A percentile compares a stretch with the other conserved stretches of the same genome.
phyloP scores from a whole-genome alignment of 2,888 invertebrate genomes.

The Lepeophtheirus nordmannii region DNA sequence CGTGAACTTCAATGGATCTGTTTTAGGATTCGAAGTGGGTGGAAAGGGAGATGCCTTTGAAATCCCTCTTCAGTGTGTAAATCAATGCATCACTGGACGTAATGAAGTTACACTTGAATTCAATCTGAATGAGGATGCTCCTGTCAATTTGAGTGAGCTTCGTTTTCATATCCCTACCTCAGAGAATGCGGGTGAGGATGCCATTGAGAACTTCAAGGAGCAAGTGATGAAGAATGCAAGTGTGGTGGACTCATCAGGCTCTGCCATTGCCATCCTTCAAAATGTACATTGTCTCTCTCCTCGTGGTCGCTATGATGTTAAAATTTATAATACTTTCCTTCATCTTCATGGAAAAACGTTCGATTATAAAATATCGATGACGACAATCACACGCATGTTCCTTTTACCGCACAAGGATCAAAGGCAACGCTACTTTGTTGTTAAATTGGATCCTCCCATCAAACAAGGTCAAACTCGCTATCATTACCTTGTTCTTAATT shows the following conservation, averaged over 20 bases:
- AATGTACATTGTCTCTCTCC: constrained; percentile 97
- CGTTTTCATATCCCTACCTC: constrained; percentile 89
- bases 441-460: constrained; percentile 87
- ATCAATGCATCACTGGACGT: constrained; percentile 85
- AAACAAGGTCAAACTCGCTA: constrained; percentile 98
- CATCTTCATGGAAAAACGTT: constrained; percentile 95
- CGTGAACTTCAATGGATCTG: constrained; percentile 75
- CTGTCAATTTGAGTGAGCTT: constrained; percentile 91
- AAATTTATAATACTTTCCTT: constrained; percentile 76
- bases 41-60: constrained; percentile 69
- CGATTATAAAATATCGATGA: constrained; percentile 98
- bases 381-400: constrained; percentile 83
- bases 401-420: constrained; percentile 90
- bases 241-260: constrained; percentile 81
- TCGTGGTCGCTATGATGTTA: constrained; percentile 91
- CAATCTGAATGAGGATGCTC: constrained; percentile 95
- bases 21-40: constrained; percentile 60
- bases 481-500: constrained; percentile 83
- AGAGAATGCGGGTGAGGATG: constrained; percentile 72
- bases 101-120: constrained; percentile 97
- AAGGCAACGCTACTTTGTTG: constrained; percentile 95
- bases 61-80: constrained; percentile 85
- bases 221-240: constrained; percentile 86
- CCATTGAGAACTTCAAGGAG: constrained; percentile 82
- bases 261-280: constrained; percentile 88